Conservation (phyloP, 2,797 vertebrate genomes). For the Fringilla coelebs region DNA sequence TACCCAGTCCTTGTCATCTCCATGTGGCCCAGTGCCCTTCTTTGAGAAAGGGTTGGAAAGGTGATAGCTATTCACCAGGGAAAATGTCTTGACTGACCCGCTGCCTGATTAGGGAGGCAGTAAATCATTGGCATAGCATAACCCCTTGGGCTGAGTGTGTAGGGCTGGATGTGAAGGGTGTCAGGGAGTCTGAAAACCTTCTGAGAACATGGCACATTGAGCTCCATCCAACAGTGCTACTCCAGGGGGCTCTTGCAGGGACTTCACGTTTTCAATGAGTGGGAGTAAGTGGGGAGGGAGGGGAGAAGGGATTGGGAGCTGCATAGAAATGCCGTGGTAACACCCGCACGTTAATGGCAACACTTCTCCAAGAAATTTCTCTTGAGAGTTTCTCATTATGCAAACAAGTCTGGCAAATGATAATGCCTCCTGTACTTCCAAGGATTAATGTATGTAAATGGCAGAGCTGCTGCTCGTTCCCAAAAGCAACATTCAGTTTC, state of each 20-base stretch:
- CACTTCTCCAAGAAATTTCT: slow-evolving; percentile 39
- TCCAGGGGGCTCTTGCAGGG: neutral
- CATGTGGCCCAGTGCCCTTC: neutral
- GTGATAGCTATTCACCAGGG: neutral
- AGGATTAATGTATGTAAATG: slow-evolving; percentile 54
- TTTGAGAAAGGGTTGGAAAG: neutral
- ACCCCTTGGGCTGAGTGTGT: neutral
- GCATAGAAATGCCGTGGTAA: neutral
- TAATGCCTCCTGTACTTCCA: slow-evolving; percentile 46
- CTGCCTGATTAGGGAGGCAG: neutral
- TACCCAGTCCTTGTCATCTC: neutral
- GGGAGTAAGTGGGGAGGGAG: neutral
- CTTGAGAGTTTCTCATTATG: slow-evolving; percentile 59
- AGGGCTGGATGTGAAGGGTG: neutral
- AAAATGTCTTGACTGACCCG: neutral
- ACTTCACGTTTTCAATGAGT: neutral
- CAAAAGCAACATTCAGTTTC: slow-evolving; percentile 30
- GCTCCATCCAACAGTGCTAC: neutral
- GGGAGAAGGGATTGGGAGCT: neutral
- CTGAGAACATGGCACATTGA: neutral
- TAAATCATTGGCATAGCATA: neutral
- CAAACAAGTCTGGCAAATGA: slow-evolving; percentile 58
- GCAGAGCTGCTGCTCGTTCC: neutral
- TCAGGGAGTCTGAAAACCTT: neutral
- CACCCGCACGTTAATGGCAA: neutral